Percentiles rank a stretch among this genome's conserved stretches.
Evolutionary conservation across 2,888 invertebrate species (phyloP).

Genomic region (Perithous albicinctus): DNA sequence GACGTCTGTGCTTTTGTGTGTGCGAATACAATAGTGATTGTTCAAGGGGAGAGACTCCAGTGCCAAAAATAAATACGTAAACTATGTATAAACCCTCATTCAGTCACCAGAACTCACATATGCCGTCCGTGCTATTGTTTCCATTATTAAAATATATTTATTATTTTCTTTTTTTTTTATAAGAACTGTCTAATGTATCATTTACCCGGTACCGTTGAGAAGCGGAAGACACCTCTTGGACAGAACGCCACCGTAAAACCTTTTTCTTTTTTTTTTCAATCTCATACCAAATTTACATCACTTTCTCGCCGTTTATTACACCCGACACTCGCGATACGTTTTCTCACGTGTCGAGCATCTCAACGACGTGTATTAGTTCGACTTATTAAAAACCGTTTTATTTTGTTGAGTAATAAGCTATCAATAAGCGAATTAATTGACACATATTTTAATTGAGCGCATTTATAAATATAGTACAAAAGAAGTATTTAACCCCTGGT

Average conservation of each 20-base stretch:
- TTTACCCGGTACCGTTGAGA: constrained; percentile 60
- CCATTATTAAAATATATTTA: constrained; percentile 31
- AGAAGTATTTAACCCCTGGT: neutral
- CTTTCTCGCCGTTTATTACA: constrained; percentile 32
- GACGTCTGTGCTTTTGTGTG: constrained; percentile 11
- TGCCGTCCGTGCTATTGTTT: constrained; percentile 66
- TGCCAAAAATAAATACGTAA: constrained; percentile 57
- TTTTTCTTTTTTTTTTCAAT: constrained; percentile 15
- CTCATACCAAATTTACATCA: neutral
- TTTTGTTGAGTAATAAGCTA: neutral
- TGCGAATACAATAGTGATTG: constrained; percentile 50
- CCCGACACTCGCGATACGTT: constrained; percentile 19
- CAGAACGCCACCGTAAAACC: constrained; percentile 64
- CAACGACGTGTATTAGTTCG: too few relatives aligned
- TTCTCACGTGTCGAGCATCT: too few relatives aligned
- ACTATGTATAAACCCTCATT: constrained; percentile 67
- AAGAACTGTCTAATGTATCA: constrained; percentile 55
- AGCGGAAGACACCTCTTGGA: constrained; percentile 79
- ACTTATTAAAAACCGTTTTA: too few relatives aligned
- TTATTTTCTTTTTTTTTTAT: constrained; percentile 45
- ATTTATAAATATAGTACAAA: neutral
- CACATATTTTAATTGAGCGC: neutral
- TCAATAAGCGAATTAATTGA: constrained; percentile 5
- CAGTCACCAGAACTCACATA: constrained; percentile 75
- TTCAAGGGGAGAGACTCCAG: constrained; percentile 80